Conservation (phyloP, 2,888 invertebrate species). For the Ptychoptera albimana region DNA sequence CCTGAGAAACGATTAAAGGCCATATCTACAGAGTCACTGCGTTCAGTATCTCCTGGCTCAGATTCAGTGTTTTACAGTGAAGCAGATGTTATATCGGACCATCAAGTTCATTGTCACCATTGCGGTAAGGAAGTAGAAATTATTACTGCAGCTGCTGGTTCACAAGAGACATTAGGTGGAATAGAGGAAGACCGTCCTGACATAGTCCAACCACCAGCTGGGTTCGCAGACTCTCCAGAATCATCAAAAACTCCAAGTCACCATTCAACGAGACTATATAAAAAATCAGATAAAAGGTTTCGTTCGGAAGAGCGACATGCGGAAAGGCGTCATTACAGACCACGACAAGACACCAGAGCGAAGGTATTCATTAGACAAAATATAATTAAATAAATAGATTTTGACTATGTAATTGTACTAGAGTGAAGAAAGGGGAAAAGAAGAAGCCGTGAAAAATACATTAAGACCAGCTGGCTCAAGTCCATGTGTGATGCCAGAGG, state of each 20-base stretch:
- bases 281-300: slow-evolving; percentile 61
- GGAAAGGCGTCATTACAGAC: slow-evolving; percentile 45
- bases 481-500: slow-evolving; percentile 41
- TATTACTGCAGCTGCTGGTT: slow-evolving; percentile 31
- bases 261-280: slow-evolving; percentile 48
- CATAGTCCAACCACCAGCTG: slow-evolving; percentile 77
- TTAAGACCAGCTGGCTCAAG: slow-evolving; percentile 47
- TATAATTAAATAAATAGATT: neutral
- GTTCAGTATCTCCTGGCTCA: slow-evolving; percentile 81
- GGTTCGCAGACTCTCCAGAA: slow-evolving; percentile 72
- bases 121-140: slow-evolving; percentile 68
- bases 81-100: slow-evolving; percentile 37
- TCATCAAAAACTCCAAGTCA: slow-evolving; percentile 19
- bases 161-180: slow-evolving; percentile 28
- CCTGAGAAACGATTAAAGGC: slow-evolving; percentile 53
- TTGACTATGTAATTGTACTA: slow-evolving; percentile 10
- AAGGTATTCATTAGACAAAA: slow-evolving; percentile 36
- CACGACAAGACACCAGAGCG: slow-evolving; percentile 58
- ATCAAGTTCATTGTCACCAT: slow-evolving; percentile 57
- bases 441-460: slow-evolving; percentile 52
- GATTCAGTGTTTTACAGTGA: slow-evolving; percentile 84
- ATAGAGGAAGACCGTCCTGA: slow-evolving; percentile 39
- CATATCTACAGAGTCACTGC: slow-evolving; percentile 68
- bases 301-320: slow-evolving; percentile 58
- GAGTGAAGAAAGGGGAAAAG: slow-evolving; percentile 57